These are phyloP conservation scores for Dryadula phaetusa DNA, from an alignment of 2,888 invertebrate species.

Conservation along the genomic window DNA sequence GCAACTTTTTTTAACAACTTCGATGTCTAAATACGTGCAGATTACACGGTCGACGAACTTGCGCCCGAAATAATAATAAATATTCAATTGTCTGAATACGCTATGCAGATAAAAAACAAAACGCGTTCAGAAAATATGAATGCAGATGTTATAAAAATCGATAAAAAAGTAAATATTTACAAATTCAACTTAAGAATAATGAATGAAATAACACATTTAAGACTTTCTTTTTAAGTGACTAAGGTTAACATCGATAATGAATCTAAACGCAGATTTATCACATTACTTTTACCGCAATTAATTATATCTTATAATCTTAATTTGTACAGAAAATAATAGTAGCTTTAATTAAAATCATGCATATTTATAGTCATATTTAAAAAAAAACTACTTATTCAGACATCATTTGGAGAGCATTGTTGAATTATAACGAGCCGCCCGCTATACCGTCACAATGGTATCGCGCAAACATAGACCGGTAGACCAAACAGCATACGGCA, in stretches of 20 bases:
- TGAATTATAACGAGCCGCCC: conserved; percentile 45
- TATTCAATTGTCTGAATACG: conserved; percentile 70
- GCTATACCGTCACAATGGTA: conserved; percentile 62
- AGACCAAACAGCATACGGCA: conserved; percentile 65
- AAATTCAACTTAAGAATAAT: conserved; percentile 6
- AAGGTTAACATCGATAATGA: neutral
- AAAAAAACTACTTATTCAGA: conserved; percentile 20
- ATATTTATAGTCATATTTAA: conserved; percentile 22
- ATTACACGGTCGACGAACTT: conserved; percentile 67
- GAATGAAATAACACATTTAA: neutral
- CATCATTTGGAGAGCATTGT: conserved; percentile 35
- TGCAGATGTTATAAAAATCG: conserved; percentile 25
- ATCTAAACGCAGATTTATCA: neutral
- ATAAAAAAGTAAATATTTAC: conserved; percentile 19
- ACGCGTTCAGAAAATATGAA: conserved; percentile 27
- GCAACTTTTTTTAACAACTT: conserved; percentile 49
- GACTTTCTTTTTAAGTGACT: neutral
- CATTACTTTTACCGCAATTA: conserved; percentile 18
- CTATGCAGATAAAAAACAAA: conserved; percentile 53
- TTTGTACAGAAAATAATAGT: conserved; percentile 14
- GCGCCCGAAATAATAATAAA: conserved; percentile 67
- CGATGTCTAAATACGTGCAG: conserved; percentile 65
- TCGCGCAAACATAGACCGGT: conserved; percentile 64
- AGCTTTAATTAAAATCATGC: conserved; percentile 23
- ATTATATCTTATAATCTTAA: conserved; percentile 15